Evolutionary conservation across 1,140 invertebrate species (phyloP).

Genomic region (Coelopa frigida): DNA sequence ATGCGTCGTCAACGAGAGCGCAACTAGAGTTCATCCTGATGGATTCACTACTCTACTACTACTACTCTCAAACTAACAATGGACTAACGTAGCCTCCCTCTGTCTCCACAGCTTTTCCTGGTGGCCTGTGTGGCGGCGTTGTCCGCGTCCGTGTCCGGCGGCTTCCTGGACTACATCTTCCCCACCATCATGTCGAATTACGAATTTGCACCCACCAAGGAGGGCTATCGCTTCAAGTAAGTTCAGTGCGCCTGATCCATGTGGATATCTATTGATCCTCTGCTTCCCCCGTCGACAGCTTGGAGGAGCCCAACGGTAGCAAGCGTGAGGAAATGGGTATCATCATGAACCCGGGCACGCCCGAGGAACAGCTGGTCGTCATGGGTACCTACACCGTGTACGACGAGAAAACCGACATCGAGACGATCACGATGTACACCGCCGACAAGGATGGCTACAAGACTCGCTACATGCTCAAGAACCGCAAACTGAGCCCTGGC

Average conservation of each 20-base stretch:
- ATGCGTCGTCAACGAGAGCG: too few relatives aligned
- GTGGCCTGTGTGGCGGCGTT: slow-evolving; percentile 26
- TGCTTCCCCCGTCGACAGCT: too few relatives aligned
- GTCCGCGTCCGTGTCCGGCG: slow-evolving; percentile 24
- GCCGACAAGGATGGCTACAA: slow-evolving; percentile 43
- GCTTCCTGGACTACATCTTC: slow-evolving; percentile 22
- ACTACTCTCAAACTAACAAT: neutral
- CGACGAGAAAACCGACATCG: slow-evolving; percentile 37
- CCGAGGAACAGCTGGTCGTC: slow-evolving; percentile 34
- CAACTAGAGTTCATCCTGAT: too few relatives aligned
- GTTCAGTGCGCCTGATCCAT: too few relatives aligned
- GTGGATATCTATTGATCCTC: too few relatives aligned
- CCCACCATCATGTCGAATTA: slow-evolving; percentile 23
- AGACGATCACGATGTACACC: slow-evolving; percentile 38
- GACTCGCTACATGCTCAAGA: slow-evolving; percentile 31
- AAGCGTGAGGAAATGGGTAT: slow-evolving; percentile 37
- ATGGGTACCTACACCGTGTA: slow-evolving; percentile 32
- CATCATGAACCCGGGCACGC: slow-evolving; percentile 36
- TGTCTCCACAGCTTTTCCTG: slow-evolving; percentile 22
- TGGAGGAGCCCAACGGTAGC: slow-evolving; percentile 36
- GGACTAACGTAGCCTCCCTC: neutral
- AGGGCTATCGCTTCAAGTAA: slow-evolving; percentile 34
- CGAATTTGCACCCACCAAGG: slow-evolving; percentile 20
- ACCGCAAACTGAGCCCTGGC: slow-evolving; percentile 33
- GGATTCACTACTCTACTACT: too few relatives aligned